phyloP scores from a whole-genome alignment of 2,888 invertebrate genomes.

The Yponomeuta sedellus region DNA sequence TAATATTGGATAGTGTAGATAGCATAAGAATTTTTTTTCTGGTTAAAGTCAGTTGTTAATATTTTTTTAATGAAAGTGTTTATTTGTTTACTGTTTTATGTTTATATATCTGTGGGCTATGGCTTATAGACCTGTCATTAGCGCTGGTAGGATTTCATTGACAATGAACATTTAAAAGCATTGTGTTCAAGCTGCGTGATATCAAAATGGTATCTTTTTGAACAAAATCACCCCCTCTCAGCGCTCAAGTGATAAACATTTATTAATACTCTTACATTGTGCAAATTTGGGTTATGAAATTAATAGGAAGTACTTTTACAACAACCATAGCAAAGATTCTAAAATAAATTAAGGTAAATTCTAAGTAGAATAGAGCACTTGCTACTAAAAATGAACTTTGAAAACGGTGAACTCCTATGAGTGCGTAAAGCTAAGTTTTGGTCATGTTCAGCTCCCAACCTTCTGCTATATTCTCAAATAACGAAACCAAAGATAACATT shows the following conservation, averaged over 20 bases:
- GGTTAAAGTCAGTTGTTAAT: constrained; percentile 10
- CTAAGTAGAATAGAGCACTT: background rate
- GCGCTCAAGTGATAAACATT: too few relatives aligned
- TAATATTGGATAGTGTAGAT: constrained; percentile 8
- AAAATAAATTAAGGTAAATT: background rate
- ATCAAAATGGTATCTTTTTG: too few relatives aligned
- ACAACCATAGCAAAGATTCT: background rate
- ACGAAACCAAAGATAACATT: too few relatives aligned
- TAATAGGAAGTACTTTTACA: background rate
- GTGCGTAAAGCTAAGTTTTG: too few relatives aligned
- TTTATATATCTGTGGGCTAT: background rate
- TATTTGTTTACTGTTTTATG: background rate
- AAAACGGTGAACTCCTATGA: background rate
- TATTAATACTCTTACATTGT: too few relatives aligned
- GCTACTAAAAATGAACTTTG: background rate
- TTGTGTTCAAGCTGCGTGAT: too few relatives aligned
- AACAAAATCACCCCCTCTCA: too few relatives aligned
- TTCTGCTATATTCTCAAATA: too few relatives aligned
- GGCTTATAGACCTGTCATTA: too few relatives aligned
- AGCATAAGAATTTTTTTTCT: background rate
- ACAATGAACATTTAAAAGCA: too few relatives aligned
- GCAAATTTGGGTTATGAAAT: background rate
- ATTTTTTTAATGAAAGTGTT: constrained; percentile 1
- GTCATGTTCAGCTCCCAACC: too few relatives aligned
- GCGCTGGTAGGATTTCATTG: too few relatives aligned